Base-by-base conservation (phyloP, 2,888 invertebrate species). In the Drosophila affinis region DNA sequence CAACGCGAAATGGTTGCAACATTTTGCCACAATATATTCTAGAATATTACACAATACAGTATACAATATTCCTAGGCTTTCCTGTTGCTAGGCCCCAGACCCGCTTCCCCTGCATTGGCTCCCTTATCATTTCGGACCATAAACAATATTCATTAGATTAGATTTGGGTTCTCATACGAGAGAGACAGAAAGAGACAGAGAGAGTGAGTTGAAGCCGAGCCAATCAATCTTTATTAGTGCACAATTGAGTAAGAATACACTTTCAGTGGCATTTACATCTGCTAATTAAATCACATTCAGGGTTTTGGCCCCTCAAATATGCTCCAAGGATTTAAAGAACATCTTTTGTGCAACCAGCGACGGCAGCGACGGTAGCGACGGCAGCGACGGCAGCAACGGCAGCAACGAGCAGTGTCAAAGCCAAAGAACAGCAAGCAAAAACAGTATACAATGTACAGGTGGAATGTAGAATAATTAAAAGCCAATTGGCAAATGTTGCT, bases 301-400 rank as follows among this genome's bases (percentile, higher is more conserved):
- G 34, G 34, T 14, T 34, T 34, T 34, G 3, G 34, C 32, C 10
- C 10, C 32, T 5, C 5, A 14, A 14, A 4, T 14, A 5, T 14
- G 14, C 6, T 14, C 14, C 14, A 39, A 14, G 39, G n/a, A n/a
- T n/a, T n/a, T 7, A 2, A 39, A 39, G 6, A 39, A 39, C 2
- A 14, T 2, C 39, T 14, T 6, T 39, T 3, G 32, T 9, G 32
- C 32, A 29, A 12, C 34, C 14, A 3, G 34, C 34, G 14, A 39
- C 3, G 48, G 29, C 45, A 62, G 7, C 27, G 47, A 56, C 57
- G 44, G 24, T 39, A 62, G 7, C 21, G 44, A 56, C 57, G 44
- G 32, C 45, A 62, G 7, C 27, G 47, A 56, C 57, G 44, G 24
- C 45, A 62, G 7, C 21, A 44, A 56, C 57, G 44, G 32, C 21